phyloP scores from a whole-genome alignment of 2,797 vertebrate genomes.

The Morelia viridis region DNA sequence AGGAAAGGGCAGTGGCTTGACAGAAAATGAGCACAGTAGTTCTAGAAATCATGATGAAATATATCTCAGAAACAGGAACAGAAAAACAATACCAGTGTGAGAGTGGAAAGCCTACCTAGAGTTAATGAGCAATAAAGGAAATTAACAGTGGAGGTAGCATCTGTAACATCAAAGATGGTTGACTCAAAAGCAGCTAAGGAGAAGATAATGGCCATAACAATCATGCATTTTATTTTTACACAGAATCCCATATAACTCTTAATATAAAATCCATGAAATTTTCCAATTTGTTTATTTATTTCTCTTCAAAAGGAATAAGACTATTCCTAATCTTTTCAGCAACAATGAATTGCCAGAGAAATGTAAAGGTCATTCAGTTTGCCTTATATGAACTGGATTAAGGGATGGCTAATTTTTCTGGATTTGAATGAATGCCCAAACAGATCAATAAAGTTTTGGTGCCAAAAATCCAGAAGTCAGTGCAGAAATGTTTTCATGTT shows the following conservation, averaged over 20 bases:
- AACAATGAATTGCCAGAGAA: background rate
- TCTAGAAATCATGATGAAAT: background rate
- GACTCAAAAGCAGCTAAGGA: background rate
- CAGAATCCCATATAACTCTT: background rate
- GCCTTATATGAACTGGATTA: background rate
- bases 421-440: background rate
- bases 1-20: background rate
- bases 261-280: background rate
- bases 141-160: background rate
- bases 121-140: background rate
- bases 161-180: background rate
- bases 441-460: background rate
- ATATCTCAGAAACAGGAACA: background rate
- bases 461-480: background rate
- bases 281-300: background rate
- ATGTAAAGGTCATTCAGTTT: background rate
- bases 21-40: background rate
- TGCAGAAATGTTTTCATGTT: background rate
- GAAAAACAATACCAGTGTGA: background rate
- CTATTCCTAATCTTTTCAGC: background rate
- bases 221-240: background rate
- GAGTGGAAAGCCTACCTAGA: background rate
- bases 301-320: background rate
- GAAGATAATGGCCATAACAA: background rate
- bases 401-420: background rate